These are phyloP conservation scores for Sparidentex hasta DNA, from an alignment of 2,797 vertebrate species.

Conservation along the genomic window DNA sequence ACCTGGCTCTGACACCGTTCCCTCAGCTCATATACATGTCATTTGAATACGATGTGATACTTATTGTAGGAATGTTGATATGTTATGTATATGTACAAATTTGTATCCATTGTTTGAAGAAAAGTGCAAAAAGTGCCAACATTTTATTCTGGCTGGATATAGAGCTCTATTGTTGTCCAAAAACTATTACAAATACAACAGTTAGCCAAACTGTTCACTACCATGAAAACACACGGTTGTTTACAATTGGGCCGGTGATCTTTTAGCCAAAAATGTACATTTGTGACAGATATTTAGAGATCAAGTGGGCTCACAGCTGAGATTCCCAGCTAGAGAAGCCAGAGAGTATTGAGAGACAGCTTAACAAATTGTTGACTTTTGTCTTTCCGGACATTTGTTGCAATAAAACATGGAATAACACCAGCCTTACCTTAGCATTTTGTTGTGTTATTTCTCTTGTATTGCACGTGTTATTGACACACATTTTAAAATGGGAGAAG, in stretches of 20 bases:
- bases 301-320: background rate
- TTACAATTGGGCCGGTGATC: background rate
- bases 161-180: too few species aligned
- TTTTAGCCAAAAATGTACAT: background rate
- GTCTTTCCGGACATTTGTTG: background rate
- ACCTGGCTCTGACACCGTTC: too few species aligned
- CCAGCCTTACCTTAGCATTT: background rate
- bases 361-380: too few species aligned
- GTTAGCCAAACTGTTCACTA: background rate
- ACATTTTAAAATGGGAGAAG: background rate
- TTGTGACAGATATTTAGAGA: background rate
- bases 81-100: too few species aligned
- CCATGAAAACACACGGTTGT: background rate
- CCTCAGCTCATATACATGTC: too few species aligned
- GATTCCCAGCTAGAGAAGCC: too few species aligned
- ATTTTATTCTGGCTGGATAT: too few species aligned
- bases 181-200: too few species aligned
- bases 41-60: too few species aligned
- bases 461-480: background rate
- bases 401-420: background rate
- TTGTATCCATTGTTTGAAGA: too few species aligned
- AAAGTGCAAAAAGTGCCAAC: too few species aligned
- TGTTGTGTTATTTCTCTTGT: background rate
- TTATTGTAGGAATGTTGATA: too few species aligned
- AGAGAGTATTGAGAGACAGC: background rate